Evolutionary conservation across 2,797 vertebrate species (phyloP).

Genomic region (Protonibea diacanthus): DNA sequence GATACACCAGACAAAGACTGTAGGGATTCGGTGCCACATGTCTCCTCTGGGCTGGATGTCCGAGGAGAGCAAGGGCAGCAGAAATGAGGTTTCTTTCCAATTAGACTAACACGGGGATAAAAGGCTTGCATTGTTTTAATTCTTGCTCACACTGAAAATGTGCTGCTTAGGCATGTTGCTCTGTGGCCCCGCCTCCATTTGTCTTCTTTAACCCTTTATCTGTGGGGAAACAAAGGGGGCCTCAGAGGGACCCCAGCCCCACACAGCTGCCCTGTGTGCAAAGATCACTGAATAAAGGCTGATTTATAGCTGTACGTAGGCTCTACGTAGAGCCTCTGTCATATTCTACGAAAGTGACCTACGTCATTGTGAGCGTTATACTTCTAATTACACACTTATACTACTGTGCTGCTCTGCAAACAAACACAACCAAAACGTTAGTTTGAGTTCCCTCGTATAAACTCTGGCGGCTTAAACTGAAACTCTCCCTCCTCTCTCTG

Average conservation of each 20-base stretch:
- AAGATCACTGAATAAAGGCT: constrained; percentile 46
- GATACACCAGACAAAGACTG: constrained; percentile 51
- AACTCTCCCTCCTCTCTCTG: too few species aligned
- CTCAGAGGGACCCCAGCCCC: constrained; percentile 62
- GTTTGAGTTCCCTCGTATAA: too few species aligned
- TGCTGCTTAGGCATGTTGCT: constrained; percentile 82
- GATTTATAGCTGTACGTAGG: too few species aligned
- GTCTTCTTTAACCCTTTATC: constrained; percentile 85
- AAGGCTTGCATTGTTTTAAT: constrained; percentile 85
- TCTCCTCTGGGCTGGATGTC: constrained; percentile 67
- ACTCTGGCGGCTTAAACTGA: too few species aligned
- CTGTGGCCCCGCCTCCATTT: constrained; percentile 75
- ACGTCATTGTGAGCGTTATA: too few species aligned
- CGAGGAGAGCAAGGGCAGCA: constrained; percentile 74
- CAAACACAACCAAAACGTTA: too few species aligned
- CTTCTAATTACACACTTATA: too few species aligned
- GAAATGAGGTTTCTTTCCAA: constrained; percentile 81
- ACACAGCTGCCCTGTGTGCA: constrained; percentile 68
- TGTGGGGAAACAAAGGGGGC: constrained; percentile 73
- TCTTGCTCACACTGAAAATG: constrained; percentile 77
- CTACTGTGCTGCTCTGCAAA: too few species aligned
- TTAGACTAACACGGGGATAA: constrained; percentile 81
- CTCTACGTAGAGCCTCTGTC: too few species aligned
- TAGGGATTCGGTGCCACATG: constrained; percentile 63
- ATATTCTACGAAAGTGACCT: too few species aligned